Evolutionary conservation across 2,113 vertebrate species (phyloP).

Genomic region (Vireo altiloquus): DNA sequence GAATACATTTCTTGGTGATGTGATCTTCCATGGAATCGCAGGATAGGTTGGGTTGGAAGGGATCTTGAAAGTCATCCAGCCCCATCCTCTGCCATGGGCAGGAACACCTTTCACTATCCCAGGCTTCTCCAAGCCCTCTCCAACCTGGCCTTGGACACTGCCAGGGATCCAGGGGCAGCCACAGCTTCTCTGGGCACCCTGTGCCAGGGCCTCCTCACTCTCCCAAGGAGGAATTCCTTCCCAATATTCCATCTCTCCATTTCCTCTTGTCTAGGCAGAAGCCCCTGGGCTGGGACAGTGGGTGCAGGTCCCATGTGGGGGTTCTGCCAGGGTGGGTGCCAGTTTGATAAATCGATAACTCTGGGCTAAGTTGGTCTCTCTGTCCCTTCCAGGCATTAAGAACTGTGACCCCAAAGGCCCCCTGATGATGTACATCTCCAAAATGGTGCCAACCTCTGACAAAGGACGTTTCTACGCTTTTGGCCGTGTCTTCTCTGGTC

Average conservation of each 20-base stretch:
- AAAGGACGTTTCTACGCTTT: slow-evolving; percentile 97
- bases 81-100: accelerated
- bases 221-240: background rate
- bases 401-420: slow-evolving; percentile 93
- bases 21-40: background rate
- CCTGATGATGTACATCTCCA: slow-evolving; percentile 99
- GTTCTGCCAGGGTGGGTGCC: accelerated
- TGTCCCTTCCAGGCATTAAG: slow-evolving; percentile 80
- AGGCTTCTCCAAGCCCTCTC: accelerated
- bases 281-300: background rate
- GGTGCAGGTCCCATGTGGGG: accelerated
- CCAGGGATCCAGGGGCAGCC: background rate
- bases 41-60: background rate
- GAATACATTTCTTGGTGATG: background rate
- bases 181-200: background rate
- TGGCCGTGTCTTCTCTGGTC: slow-evolving; percentile 91
- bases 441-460: slow-evolving; percentile 95
- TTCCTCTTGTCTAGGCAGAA: background rate
- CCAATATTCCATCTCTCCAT: accelerated
- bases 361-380: background rate
- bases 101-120: accelerated
- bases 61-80: background rate
- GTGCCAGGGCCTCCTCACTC: accelerated
- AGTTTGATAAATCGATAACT: accelerated
- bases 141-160: accelerated